Percentiles rank a stretch among this genome's conserved stretches.
These are phyloP conservation scores for Myotis daubentonii DNA, from an alignment of 2,797 vertebrate species.

Conservation along the genomic window DNA sequence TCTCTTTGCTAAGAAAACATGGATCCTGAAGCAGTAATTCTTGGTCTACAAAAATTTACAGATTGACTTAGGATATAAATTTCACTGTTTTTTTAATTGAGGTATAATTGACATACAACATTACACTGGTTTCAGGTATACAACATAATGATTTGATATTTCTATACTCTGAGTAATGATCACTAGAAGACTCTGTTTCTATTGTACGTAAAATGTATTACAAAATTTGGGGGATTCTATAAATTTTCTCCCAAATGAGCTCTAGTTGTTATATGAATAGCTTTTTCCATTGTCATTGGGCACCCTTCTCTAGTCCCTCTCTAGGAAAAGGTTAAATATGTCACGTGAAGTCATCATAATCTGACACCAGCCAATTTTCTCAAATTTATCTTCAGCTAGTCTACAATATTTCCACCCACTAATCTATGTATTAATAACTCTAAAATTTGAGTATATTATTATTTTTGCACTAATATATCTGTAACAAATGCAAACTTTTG, in stretches of 20 bases:
- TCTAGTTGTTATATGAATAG: not conserved
- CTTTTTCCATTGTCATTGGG: not conserved
- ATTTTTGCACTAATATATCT: not conserved
- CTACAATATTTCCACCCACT: not conserved
- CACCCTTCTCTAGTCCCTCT: not conserved
- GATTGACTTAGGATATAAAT: slow-evolving; percentile 44
- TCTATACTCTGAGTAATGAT: not conserved
- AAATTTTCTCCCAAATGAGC: not conserved
- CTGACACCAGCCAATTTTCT: not conserved
- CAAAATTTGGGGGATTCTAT: not conserved
- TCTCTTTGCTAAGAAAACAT: slow-evolving; percentile 36
- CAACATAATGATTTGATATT: not conserved
- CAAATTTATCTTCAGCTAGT: not conserved
- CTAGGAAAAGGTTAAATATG: not conserved
- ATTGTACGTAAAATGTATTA: not conserved
- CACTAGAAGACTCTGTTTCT: not conserved
- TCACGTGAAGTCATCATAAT: not conserved
- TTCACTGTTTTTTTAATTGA: not conserved
- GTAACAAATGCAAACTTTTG: not conserved
- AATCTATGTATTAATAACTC: not conserved
- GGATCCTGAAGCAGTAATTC: not conserved
- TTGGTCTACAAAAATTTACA: slow-evolving; percentile 62
- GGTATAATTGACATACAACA: not conserved
- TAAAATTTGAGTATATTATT: not conserved
- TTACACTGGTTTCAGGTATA: not conserved